phyloP scores from a whole-genome alignment of 2,888 invertebrate species.

The Hypselothyrea guttata region DNA sequence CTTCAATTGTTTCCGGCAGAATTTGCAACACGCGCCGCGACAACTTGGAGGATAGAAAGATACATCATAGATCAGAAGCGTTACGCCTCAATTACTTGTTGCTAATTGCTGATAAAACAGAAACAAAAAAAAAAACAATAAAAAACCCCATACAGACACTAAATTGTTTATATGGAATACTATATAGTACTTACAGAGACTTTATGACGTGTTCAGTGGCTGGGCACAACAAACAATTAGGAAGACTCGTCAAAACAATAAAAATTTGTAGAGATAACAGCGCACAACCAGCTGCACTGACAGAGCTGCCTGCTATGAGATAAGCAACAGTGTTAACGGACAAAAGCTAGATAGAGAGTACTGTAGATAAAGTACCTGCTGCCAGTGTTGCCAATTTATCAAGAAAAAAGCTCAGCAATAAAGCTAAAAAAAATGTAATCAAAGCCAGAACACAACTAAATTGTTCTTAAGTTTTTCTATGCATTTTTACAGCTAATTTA shows the following conservation, averaged over 20 bases:
- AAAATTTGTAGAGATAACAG: slow-evolving; percentile 5
- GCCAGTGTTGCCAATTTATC: too few relatives aligned
- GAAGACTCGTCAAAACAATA: slow-evolving; percentile 19
- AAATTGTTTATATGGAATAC: not conserved
- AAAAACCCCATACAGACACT: not conserved
- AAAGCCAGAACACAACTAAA: too few relatives aligned
- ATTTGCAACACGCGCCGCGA: slow-evolving; percentile 12
- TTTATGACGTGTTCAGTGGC: slow-evolving; percentile 25
- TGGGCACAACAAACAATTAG: slow-evolving; percentile 3
- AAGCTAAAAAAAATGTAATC: too few relatives aligned
- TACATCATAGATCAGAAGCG: not conserved
- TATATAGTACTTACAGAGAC: not conserved
- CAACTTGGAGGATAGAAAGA: not conserved
- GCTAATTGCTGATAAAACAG: slow-evolving; percentile 47
- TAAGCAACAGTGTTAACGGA: slow-evolving; percentile 19
- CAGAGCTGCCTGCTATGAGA: slow-evolving; percentile 3
- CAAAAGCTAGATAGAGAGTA: slow-evolving; percentile 26
- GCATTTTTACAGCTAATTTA: too few relatives aligned
- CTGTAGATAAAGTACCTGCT: too few relatives aligned
- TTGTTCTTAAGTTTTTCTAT: too few relatives aligned
- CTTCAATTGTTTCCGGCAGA: slow-evolving; percentile 19
- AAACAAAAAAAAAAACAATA: slow-evolving; percentile 1
- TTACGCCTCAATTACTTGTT: slow-evolving; percentile 35
- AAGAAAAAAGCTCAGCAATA: too few relatives aligned
- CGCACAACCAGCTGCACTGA: not conserved